These are phyloP conservation scores for Morbakka virulenta DNA, from an alignment of 30 jellyfish, hydroid and myxozoan species.

Conservation along the genomic window DNA sequence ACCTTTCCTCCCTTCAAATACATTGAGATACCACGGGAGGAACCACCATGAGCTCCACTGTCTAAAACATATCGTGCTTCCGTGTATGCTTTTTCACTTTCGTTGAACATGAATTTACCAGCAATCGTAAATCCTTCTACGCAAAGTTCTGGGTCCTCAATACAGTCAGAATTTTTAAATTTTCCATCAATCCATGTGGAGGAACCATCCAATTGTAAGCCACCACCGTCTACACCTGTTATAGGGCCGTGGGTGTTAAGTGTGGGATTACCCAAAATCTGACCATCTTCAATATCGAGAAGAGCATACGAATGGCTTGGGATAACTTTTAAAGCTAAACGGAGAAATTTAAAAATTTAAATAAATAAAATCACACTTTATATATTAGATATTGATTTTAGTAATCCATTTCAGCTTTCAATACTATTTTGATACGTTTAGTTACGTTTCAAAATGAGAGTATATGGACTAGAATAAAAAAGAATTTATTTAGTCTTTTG, in stretches of 20 bases:
- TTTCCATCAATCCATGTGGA: slow-evolving; percentile 83
- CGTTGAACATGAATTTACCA: slow-evolving; percentile 68
- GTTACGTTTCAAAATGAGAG: too few species aligned
- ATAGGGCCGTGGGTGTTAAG: slow-evolving; percentile 69
- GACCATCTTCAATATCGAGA: slow-evolving; percentile 63
- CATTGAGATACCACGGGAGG: slow-evolving; percentile 97
- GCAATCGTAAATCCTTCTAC: slow-evolving; percentile 85
- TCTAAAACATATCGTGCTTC: slow-evolving; percentile 83
- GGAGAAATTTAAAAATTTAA: too few species aligned
- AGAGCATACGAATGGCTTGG: slow-evolving; percentile 98
- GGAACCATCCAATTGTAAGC: slow-evolving; percentile 78
- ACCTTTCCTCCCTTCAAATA: slow-evolving; percentile 82
- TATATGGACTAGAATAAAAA: too few species aligned
- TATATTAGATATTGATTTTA: too few species aligned
- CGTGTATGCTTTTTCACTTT: slow-evolving; percentile 39
- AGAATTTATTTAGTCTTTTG: too few species aligned
- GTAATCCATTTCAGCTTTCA: too few species aligned
- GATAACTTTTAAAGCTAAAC: slow-evolving; percentile 69
- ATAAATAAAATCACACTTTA: too few species aligned
- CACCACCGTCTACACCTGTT: slow-evolving; percentile 64
- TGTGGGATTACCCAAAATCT: slow-evolving; percentile 85
- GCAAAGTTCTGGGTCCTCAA: slow-evolving; percentile 82
- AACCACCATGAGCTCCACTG: slow-evolving; percentile 98
- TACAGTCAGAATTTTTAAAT: slow-evolving; percentile 74
- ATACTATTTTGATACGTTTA: too few species aligned